These are phyloP conservation scores for Plecotus auritus DNA, from an alignment of 2,113 vertebrate genomes.

Conservation along the genomic window DNA sequence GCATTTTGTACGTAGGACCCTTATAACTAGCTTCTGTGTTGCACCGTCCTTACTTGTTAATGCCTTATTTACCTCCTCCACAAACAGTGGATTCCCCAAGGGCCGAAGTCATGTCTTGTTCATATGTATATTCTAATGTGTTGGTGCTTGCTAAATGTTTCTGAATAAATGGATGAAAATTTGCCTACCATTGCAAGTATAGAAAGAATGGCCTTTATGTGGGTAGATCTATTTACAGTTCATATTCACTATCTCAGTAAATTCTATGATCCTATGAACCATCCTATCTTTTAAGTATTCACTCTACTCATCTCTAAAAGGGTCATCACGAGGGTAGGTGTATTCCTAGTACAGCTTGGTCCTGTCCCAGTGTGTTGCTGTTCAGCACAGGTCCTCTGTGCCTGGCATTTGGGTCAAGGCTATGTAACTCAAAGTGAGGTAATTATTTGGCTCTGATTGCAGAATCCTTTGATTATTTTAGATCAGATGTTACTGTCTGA, in stretches of 20 bases:
- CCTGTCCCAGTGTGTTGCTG: neutral
- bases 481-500: constrained; percentile 55
- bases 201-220: neutral
- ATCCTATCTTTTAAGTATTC: neutral
- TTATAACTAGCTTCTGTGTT: neutral
- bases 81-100: neutral
- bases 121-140: too few relatives aligned
- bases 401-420: constrained; percentile 13
- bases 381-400: neutral
- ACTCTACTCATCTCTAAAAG: neutral
- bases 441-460: constrained; percentile 24
- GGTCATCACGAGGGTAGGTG: neutral
- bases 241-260: neutral
- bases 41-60: neutral
- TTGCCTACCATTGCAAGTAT: neutral
- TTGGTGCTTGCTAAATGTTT: neutral
- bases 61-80: neutral
- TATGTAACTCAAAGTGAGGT: constrained; percentile 34
- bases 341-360: neutral
- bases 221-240: neutral
- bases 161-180: neutral
- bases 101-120: neutral
- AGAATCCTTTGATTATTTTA: constrained; percentile 47
- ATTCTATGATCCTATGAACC: neutral
- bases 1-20: neutral